phyloP scores from a whole-genome alignment of 2,797 vertebrate species.

The Podargus strigoides region DNA sequence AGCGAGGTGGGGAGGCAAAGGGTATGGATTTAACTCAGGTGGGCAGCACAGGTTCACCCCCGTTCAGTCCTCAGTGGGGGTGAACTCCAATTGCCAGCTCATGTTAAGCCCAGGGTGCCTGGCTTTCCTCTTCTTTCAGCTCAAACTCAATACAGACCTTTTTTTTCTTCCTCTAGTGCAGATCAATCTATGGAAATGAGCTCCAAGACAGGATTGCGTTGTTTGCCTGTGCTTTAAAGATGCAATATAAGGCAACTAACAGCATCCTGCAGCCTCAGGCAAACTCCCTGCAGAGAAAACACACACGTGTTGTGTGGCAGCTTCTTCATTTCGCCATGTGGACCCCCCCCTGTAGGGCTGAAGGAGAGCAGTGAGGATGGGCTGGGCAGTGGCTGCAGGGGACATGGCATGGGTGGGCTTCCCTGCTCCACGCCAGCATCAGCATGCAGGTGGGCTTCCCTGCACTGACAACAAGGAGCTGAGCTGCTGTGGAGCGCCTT shows the following conservation, averaged over 20 bases:
- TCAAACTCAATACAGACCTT: not conserved
- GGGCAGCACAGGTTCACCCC: not conserved
- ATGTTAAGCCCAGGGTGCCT: not conserved
- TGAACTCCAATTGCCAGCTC: not conserved
- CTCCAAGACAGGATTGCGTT: not conserved
- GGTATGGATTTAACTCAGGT: not conserved
- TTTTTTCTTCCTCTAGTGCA: not conserved
- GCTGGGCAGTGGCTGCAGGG: not conserved
- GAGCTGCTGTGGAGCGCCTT: not conserved
- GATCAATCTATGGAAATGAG: conserved; percentile 21
- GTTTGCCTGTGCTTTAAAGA: not conserved
- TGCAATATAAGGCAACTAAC: not conserved
- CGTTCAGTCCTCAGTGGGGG: fast-evolving
- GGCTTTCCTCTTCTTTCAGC: not conserved
- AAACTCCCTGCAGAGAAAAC: not conserved
- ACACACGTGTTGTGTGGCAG: not conserved
- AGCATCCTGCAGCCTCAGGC: not conserved
- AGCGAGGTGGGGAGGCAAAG: not conserved
- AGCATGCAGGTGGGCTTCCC: not conserved
- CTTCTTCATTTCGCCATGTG: not conserved
- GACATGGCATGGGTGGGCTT: not conserved
- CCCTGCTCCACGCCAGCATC: fast-evolving
- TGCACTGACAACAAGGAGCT: not conserved
- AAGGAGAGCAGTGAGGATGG: not conserved
- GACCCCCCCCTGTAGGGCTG: not conserved